A percentile compares a stretch with the other conserved stretches of the same genome.
Evolutionary conservation across 2,797 vertebrate species (phyloP).

Genomic region (Clamator glandarius): DNA sequence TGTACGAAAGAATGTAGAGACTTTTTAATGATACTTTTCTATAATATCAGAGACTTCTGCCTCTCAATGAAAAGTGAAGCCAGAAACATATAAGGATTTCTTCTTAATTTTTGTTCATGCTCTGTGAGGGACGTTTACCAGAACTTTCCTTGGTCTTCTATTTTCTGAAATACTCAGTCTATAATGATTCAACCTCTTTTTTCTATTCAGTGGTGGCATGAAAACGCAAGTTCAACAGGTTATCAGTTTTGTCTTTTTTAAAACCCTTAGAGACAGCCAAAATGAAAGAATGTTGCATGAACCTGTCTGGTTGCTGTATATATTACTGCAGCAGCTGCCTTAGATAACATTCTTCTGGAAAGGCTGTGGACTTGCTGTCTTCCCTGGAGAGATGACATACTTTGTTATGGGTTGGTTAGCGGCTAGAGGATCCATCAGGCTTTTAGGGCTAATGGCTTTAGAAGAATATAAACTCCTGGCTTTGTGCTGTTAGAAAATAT

Average conservation of each 20-base stretch:
- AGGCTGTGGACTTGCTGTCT: not conserved
- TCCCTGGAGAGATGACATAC: not conserved
- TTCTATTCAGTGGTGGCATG: not conserved
- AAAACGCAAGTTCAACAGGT: not conserved
- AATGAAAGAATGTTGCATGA: not conserved
- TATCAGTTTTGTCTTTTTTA: not conserved
- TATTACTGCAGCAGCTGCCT: fast-evolving
- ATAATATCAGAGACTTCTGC: not conserved
- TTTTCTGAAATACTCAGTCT: not conserved
- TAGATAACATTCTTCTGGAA: not conserved
- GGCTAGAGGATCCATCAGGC: not conserved
- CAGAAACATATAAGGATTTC: not conserved
- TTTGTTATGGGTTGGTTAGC: not conserved
- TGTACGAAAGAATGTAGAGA: not conserved
- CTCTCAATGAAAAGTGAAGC: fast-evolving
- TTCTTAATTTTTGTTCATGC: not conserved
- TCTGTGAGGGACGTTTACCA: not conserved
- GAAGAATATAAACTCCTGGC: not conserved
- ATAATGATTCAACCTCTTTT: not conserved
- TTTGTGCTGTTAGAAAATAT: not conserved
- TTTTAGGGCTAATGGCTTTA: not conserved
- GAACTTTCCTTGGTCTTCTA: not conserved
- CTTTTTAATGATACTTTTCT: not conserved
- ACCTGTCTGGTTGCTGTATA: not conserved
- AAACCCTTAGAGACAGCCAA: not conserved